These are phyloP conservation scores for Tokudaia tokunoshimensis DNA, from an alignment of 2,797 vertebrate genomes.

Conservation along the genomic window DNA sequence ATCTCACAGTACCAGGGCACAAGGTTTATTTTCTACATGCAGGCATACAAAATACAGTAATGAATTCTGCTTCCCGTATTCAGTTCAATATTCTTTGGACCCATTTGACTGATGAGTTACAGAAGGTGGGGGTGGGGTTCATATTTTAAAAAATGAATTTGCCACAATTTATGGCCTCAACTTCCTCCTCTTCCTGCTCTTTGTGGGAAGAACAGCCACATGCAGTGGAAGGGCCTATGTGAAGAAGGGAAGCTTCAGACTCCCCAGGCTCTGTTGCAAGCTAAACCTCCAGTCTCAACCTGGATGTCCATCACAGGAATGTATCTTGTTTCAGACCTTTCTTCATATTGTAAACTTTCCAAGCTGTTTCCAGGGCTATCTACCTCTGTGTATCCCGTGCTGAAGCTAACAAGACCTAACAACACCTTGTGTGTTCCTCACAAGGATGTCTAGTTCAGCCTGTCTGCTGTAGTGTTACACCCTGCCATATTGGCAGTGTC, in stretches of 20 bases:
- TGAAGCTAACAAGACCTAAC: not conserved
- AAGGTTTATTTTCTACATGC: conserved; percentile 21
- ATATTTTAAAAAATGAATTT: conserved; percentile 30
- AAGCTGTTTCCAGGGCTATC: not conserved
- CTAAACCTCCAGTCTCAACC: not conserved
- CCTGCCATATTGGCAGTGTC: not conserved
- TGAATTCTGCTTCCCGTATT: not conserved
- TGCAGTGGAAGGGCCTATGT: not conserved
- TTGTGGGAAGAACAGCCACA: not conserved
- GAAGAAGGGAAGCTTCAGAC: not conserved
- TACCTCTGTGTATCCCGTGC: not conserved
- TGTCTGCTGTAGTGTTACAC: not conserved
- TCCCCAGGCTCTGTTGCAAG: not conserved
- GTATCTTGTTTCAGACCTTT: conserved; percentile 20
- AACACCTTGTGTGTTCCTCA: not conserved
- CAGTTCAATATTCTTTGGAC: not conserved
- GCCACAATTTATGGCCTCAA: not conserved
- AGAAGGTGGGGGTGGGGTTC: not conserved
- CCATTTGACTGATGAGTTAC: not conserved
- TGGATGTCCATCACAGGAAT: not conserved
- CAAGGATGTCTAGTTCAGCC: not conserved
- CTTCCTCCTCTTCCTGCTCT: not conserved
- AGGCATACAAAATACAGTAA: not conserved
- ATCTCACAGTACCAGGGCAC: not conserved
- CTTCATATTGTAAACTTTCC: not conserved